Base-by-base conservation (phyloP, 2,888 invertebrate species). In the Caenorhabditis sp. region DNA sequence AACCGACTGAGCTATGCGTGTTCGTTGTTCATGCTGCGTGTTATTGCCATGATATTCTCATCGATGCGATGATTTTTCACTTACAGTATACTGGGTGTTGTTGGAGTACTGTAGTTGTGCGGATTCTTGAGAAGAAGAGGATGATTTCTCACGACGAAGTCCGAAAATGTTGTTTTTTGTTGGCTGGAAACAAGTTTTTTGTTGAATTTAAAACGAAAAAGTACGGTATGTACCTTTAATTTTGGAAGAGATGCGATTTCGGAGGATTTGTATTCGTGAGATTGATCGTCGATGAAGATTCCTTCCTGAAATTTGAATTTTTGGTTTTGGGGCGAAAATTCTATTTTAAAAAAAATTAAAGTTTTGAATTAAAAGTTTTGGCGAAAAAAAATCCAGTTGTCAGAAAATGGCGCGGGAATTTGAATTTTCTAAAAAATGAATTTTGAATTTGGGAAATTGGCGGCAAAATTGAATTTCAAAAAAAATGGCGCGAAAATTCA, bases 81-180 rank as follows among this genome's bases (percentile, higher is more conserved):
- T 43, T 14, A 43, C 43, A 3, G 43, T 43, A 14, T 12, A 43
- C 14, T 43, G 43, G 5, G 43, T 43, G 7, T 7, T 43, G 14
- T 43, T 43, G 17, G 43, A 5, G 17, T 43, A 14, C 14, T 43
- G 43, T 10, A 43, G 43, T 8, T 36, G 5, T 10, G 5, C 7
- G 31, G 10, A 31, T 10, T 7, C 8, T 43, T 43, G 43, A 2
- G 12, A 3, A 43, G 43, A 3, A 12, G 43, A 43, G 17, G 43
- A 43, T 7, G 12, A 17, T 43, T 43, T 63, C 17, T 74, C 70
- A 38, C 81, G 43, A 8, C 71, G 71, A 57, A 77, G 54, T 36
- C 80, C 77, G 65, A 78, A 76, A 27, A 80, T 77, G 59, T 78
- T 78, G 54, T 70, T 73, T 27, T 72, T 72, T 1, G 38, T 64